Percentiles rank a stretch among this genome's conserved stretches.
phyloP scores from a whole-genome alignment of 2,113 vertebrate species.

The Phaetusa simplex region DNA sequence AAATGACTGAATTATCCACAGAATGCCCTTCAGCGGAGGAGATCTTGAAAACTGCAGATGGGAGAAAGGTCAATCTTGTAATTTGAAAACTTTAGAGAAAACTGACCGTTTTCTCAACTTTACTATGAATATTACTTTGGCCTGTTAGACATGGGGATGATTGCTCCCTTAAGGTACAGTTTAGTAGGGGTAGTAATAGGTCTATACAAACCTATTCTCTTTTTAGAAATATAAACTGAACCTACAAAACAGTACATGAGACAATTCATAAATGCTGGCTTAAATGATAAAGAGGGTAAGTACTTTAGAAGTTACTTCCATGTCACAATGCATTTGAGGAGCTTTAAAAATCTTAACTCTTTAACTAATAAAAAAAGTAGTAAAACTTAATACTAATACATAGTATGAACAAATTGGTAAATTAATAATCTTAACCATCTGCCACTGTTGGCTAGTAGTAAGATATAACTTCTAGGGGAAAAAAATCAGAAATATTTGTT shows the following conservation, averaged over 20 bases:
- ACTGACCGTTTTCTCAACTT: neutral
- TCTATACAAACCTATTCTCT: neutral
- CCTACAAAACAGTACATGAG: neutral
- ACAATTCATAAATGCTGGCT: neutral
- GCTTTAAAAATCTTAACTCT: neutral
- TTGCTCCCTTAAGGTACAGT: neutral
- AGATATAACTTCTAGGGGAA: rapidly evolving
- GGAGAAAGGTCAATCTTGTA: neutral
- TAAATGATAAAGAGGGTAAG: neutral
- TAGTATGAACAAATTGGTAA: neutral
- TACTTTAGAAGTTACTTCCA: neutral
- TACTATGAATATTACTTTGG: neutral
- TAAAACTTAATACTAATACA: neutral
- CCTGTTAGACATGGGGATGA: neutral
- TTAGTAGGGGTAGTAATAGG: neutral
- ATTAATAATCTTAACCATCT: neutral
- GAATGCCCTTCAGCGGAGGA: neutral
- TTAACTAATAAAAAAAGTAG: neutral
- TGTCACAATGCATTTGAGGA: neutral
- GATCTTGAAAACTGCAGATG: neutral
- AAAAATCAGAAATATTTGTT: neutral
- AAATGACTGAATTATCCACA: neutral
- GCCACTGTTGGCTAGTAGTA: neutral
- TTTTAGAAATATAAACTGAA: neutral
- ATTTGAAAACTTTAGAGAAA: neutral